Evolutionary conservation across 2,888 invertebrate genomes (phyloP), one percentile per base, ranked within the genome.

Genomic region (Agrochola lota): DNA sequence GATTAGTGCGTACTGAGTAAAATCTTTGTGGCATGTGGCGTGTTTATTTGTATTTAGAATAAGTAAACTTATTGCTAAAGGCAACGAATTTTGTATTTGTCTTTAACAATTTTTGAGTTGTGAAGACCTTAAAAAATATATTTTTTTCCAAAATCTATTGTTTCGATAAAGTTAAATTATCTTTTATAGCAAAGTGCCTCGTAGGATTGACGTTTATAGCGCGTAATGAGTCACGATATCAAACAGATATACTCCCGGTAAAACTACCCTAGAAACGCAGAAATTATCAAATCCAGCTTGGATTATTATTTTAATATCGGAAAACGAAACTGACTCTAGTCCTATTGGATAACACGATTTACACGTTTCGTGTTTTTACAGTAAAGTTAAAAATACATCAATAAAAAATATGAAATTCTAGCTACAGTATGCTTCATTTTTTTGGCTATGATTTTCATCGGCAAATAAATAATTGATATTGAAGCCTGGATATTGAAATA

Each of bases 401-500:
- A 40, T 35, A 8, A 40, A 60, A 76, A 62, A 62, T 26, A 23
- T 15, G 46, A 69, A 79, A 69, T 8, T 69, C 59, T 49, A 64
- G 17, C 57, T 68, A 52, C 40, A 62, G 43, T 35, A 11, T 15
- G 49, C 12, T 20, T 60, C 0, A 57, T 20, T 57, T 66, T 80
- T 40, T n/a, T 4, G 7, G 15, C 9, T 49, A 35, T 49, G 46
- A 40, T 69, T 78, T 82, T 70, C 43, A 15, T 60, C 15, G 55
- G 11, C 57, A 75, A 66, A 73, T 78, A 81, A 82, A 72, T 78
- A 81, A 72, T 73, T 81, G 60, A 67, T 83, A 55, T 69, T 67
- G 70, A 82, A 71, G 68, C 73, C 4, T 62, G 70, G 35, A 67
- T 73, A 83, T 81, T 81, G 66, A 83, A 83, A 73, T 73, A 78